A percentile compares a stretch with the other conserved stretches of the same genome.
Evolutionary conservation across 2,888 invertebrate genomes (phyloP).

Genomic region (Macaria liturata): DNA sequence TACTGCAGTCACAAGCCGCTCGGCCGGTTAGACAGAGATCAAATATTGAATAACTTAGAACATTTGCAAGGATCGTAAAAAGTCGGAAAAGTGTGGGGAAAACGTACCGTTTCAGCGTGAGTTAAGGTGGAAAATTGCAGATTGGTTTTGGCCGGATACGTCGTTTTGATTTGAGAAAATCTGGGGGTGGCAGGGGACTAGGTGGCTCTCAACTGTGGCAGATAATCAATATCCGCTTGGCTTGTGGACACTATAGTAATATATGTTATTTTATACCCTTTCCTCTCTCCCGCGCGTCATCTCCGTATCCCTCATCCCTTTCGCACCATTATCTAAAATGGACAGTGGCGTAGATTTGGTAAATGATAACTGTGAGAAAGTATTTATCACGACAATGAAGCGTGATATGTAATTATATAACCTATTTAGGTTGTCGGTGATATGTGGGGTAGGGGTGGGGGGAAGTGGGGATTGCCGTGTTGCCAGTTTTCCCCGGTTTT

Average conservation of each 20-base stretch:
- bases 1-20: conserved; percentile 73
- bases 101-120: conserved; percentile 50
- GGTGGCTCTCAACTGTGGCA: conserved; percentile 83
- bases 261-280: conserved; percentile 78
- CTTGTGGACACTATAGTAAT: conserved; percentile 84
- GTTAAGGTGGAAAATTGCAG: conserved; percentile 58
- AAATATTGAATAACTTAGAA: conserved; percentile 76
- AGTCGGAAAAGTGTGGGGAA: conserved; percentile 44
- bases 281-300: conserved; percentile 48
- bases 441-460: conserved; percentile 49
- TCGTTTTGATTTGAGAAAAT: conserved; percentile 44
- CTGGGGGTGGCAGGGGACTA: conserved; percentile 60
- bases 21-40: conserved; percentile 82
- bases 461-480: conserved; percentile 34
- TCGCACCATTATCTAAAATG: conserved; percentile 82
- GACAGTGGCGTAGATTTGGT: conserved; percentile 83
- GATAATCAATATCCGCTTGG: conserved; percentile 85
- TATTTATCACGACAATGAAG: conserved; percentile 83
- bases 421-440: conserved; percentile 71
- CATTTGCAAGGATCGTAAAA: conserved; percentile 57
- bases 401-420: conserved; percentile 82
- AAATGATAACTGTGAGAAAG: conserved; percentile 84
- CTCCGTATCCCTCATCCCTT: conserved; percentile 50
- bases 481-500: conserved; percentile 42
- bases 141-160: conserved; percentile 47